Base-by-base conservation (phyloP, 2,888 invertebrate genomes). In the Drosophila neutralis region DNA sequence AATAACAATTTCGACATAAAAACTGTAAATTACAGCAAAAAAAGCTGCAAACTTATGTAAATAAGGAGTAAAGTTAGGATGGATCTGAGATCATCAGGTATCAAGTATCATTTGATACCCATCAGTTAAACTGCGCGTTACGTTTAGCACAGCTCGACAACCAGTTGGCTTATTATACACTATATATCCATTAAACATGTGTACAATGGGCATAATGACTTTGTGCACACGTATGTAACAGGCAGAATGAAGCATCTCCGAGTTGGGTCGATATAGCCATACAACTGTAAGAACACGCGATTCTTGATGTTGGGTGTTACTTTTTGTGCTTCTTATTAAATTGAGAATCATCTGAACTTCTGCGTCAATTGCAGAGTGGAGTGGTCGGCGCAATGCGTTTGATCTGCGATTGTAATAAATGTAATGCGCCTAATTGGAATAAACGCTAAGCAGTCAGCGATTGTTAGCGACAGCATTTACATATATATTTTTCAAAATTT, bases 341-440 rank as follows among this genome's bases (percentile, higher is more conserved):
- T 62, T 29, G 27, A 27, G 11, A 15, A 24, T 18, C 21, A 52
- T 40, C 64, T 76, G 57, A 75, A 13, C 45, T 61, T 65, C 33
- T 18, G 45, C 8, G 15, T 54, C 35, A 73, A 74, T 76, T 76
- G 64, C 24, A 27, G 27, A 10, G 18, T 18, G 11, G 31, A 10
- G 18, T 18, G 11, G 31, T 13, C 58, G 76, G 76, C 62, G 13
- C 18, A 7, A 27, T 10, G 42, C 54, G 36, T 76, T 74, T 74
- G 62, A 74, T 74, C 70, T 52, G 31, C 15, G 52, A 52, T 36
- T 59, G 35, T 33, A 58, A 21, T 24, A 27, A 18, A 42, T 21
- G 58, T 49, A 56, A 60, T 60, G 15, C 4, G n/a, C 31, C 21
- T 21, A 78, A 57, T 58, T 54, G 76, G 15, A 18, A 27, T 10